Percentiles rank a stretch among this genome's conserved stretches.
Conservation (phyloP, 1,140 invertebrate species). For the Solenopsis fugax region DNA sequence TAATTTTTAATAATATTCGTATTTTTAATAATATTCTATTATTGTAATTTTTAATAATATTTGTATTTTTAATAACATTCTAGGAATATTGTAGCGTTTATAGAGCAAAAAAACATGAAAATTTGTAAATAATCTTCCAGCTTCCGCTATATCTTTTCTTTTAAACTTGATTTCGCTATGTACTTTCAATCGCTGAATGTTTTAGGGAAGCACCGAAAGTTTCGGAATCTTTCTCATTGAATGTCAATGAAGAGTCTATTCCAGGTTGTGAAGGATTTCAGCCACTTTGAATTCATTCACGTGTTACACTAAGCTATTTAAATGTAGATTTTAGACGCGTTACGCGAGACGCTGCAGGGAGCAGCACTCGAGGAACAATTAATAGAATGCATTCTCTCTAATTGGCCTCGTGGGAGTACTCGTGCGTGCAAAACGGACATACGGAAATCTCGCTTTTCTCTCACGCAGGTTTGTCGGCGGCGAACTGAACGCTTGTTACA, state of each 20-base stretch:
- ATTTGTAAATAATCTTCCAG: background rate
- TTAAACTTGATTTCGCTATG: background rate
- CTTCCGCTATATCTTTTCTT: background rate
- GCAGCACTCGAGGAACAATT: background rate
- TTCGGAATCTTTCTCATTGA: background rate
- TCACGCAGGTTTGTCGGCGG: slow-evolving; percentile 93
- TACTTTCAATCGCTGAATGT: background rate
- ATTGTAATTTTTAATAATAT: no score
- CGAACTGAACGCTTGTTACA: slow-evolving; percentile 97
- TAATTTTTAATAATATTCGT: no score
- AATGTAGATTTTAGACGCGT: background rate
- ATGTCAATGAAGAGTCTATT: background rate
- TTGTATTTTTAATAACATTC: no score
- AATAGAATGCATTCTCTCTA: background rate
- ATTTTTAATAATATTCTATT: no score
- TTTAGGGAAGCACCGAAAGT: background rate
- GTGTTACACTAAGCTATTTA: background rate
- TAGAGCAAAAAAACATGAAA: background rate
- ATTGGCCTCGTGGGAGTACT: background rate
- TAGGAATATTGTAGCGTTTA: no score
- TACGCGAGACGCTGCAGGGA: background rate
- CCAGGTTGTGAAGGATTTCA: background rate
- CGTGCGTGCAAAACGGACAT: background rate
- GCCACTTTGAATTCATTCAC: background rate
- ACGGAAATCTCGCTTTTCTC: background rate